phyloP scores from a whole-genome alignment of 2,888 invertebrate genomes.

The Pheosia tremula region DNA sequence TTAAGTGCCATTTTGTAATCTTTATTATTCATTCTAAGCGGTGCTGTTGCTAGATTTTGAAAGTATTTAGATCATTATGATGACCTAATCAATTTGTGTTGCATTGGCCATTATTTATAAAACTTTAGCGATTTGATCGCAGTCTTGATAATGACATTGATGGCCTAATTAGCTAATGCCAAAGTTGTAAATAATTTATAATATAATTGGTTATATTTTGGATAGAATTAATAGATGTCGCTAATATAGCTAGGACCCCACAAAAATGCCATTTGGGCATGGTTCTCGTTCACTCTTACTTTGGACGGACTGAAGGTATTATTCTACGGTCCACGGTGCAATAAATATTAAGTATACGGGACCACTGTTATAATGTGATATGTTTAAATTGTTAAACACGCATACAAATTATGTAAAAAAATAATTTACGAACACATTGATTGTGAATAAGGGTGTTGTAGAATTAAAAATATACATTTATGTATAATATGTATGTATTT shows the following conservation, averaged over 20 bases:
- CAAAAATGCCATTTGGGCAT: too few species aligned
- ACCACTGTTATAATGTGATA: conserved; percentile 55
- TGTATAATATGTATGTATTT: conserved; percentile 9
- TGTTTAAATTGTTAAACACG: conserved; percentile 36
- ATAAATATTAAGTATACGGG: conserved; percentile 34
- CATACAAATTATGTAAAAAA: conserved; percentile 30
- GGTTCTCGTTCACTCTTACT: too few species aligned
- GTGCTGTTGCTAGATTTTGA: conserved; percentile 21
- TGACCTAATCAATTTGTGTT: background rate
- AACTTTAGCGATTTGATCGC: background rate
- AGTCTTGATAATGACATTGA: conserved; percentile 16
- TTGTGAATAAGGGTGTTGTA: conserved; percentile 49
- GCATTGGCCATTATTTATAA: background rate
- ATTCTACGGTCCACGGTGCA: conserved; percentile 25
- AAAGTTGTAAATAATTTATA: conserved; percentile 70
- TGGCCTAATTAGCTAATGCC: conserved; percentile 68
- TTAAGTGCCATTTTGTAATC: conserved; percentile 69
- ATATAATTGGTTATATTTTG: conserved; percentile 43
- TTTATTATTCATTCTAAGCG: conserved; percentile 47
- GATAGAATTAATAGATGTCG: background rate
- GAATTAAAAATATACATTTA: conserved; percentile 43
- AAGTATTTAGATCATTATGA: conserved; percentile 24
- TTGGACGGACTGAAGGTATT: too few species aligned
- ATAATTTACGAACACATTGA: conserved; percentile 6
- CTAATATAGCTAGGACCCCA: too few species aligned